These are phyloP conservation scores for Urocynchramus pylzowi DNA, from an alignment of 2,113 vertebrate genomes.

Conservation along the genomic window DNA sequence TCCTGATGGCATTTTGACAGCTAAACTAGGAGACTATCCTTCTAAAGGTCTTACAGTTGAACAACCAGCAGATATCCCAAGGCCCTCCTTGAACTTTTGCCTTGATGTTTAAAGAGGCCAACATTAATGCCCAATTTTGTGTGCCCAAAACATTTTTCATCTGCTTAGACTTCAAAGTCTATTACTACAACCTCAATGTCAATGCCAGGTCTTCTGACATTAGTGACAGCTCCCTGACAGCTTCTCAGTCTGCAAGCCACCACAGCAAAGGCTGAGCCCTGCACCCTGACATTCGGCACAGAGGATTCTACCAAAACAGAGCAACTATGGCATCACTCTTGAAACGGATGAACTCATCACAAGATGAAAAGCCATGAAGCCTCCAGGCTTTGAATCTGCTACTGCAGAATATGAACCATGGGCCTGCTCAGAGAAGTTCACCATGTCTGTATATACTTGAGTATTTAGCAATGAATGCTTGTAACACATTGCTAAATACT, in stretches of 20 bases:
- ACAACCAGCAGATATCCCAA: neutral
- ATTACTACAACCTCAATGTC: neutral
- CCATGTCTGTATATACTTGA: neutral
- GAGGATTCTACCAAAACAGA: neutral
- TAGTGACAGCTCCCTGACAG: neutral
- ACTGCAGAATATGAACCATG: neutral
- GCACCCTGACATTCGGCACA: neutral
- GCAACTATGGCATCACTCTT: neutral
- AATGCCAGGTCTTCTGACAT: neutral
- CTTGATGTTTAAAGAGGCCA: neutral
- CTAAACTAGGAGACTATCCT: neutral
- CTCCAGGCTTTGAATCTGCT: neutral
- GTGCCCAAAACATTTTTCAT: neutral
- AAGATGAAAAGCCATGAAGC: neutral
- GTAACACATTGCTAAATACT: too few relatives aligned
- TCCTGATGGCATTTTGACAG: neutral
- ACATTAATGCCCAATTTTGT: neutral
- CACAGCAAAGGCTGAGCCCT: neutral
- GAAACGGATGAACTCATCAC: neutral
- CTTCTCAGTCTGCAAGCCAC: neutral
- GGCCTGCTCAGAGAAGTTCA: neutral
- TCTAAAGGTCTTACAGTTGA: neutral
- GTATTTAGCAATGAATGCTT: neutral
- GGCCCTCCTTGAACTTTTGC: neutral
- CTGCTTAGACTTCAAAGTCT: neutral